phyloP scores from a whole-genome alignment of 2,113 vertebrate species.

The Microtus montanus region DNA sequence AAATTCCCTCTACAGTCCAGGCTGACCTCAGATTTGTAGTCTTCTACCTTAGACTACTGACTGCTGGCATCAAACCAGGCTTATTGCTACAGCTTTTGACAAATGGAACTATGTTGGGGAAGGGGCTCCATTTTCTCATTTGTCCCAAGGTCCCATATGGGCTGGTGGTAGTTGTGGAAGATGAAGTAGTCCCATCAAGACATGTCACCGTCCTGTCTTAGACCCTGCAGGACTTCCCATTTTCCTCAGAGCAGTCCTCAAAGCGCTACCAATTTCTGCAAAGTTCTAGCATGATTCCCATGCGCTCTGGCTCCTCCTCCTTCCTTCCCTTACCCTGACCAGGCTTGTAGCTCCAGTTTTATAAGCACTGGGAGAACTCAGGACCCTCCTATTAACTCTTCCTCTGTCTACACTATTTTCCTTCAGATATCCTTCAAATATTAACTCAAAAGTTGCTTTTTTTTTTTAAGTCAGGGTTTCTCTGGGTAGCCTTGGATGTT shows the following conservation, averaged over 20 bases:
- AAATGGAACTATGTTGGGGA: not conserved
- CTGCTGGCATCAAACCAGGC: not conserved
- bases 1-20: not conserved
- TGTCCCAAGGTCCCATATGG: not conserved
- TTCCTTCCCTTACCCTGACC: not conserved
- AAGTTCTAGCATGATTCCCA: not conserved
- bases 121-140: not conserved
- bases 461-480: not conserved
- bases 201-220: not conserved
- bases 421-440: not conserved
- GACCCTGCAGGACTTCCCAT: not conserved
- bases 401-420: not conserved
- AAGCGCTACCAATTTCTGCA: not conserved
- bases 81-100: not conserved
- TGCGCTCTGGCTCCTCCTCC: not conserved
- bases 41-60: not conserved
- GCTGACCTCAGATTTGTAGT: not conserved
- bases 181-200: not conserved
- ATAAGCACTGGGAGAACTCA: not conserved
- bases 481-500: not conserved
- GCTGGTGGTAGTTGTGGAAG: not conserved
- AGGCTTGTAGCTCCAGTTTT: not conserved
- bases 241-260: not conserved
- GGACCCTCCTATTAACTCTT: not conserved
- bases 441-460: slow-evolving; percentile 20